Percentiles rank a stretch among this genome's conserved stretches.
Evolutionary conservation across 1,140 invertebrate genomes (phyloP).

Genomic region (Polyergus mexicanus): DNA sequence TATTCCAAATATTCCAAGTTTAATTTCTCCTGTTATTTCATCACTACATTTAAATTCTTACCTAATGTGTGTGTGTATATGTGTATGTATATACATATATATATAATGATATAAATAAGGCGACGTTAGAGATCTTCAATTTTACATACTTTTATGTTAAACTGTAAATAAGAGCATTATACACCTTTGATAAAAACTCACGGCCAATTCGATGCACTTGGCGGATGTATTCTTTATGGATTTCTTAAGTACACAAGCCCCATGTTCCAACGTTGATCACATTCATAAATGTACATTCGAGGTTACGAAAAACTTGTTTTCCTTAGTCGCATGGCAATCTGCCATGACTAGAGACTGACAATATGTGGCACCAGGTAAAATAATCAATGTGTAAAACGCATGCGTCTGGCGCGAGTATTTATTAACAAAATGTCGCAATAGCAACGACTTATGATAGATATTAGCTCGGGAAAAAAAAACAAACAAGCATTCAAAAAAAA

Average conservation of each 20-base stretch:
- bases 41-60: not conserved
- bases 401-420: constrained; percentile 67
- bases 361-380: constrained; percentile 72
- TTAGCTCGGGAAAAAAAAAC: constrained; percentile 42
- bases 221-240: not conserved
- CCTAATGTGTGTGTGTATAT: not conserved
- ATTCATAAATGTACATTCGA: constrained; percentile 1
- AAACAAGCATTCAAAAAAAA: constrained; percentile 3
- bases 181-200: not conserved
- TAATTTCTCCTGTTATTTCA: constrained; percentile 23
- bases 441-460: constrained; percentile 58
- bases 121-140: not conserved
- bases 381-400: constrained; percentile 72
- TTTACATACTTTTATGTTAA: not conserved
- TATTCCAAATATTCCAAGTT: not conserved
- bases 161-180: not conserved
- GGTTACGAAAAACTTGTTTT: constrained; percentile 65
- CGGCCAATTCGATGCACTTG: not conserved
- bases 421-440: constrained; percentile 59
- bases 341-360: constrained; percentile 61
- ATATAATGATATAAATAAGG: constrained; percentile 5
- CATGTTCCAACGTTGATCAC: constrained; percentile 15
- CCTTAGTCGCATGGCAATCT: constrained; percentile 66
- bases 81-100: not conserved
- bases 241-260: not conserved